Evolutionary conservation across 92 coral and sea anemone species (phyloP).

Genomic region (Actinernus sp.): DNA sequence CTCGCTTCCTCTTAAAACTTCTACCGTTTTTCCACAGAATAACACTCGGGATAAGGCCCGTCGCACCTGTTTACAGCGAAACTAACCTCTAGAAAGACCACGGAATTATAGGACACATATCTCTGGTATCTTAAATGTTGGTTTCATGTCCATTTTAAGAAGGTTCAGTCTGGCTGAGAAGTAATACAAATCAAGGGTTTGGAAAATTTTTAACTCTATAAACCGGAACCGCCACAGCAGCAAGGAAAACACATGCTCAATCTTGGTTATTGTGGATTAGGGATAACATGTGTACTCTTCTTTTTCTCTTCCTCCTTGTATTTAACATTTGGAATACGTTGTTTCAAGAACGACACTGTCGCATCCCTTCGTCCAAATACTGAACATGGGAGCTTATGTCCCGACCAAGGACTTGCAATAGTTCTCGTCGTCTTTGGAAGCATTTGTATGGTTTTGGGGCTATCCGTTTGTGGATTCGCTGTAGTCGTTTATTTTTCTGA

Average conservation of each 20-base stretch:
- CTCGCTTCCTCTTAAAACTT: too few relatives aligned
- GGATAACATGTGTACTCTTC: not conserved
- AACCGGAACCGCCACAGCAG: too few relatives aligned
- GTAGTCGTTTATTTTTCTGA: not conserved
- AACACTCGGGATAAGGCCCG: too few relatives aligned
- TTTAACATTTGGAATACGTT: not conserved
- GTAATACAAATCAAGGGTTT: too few relatives aligned
- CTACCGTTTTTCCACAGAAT: too few relatives aligned
- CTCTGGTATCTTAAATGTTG: too few relatives aligned
- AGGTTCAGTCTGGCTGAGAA: too few relatives aligned
- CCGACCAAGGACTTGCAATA: not conserved
- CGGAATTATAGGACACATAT: too few relatives aligned
- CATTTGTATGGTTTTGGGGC: not conserved
- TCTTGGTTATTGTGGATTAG: not conserved
- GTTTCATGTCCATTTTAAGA: too few relatives aligned
- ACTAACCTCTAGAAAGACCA: too few relatives aligned
- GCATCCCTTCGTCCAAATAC: not conserved
- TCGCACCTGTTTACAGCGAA: too few relatives aligned
- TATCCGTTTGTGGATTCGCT: not conserved
- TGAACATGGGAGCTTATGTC: not conserved
- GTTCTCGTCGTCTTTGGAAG: not conserved
- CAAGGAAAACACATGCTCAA: not conserved
- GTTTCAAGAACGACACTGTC: not conserved
- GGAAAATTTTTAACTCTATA: too few relatives aligned
- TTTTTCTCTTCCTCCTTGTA: not conserved